Evolutionary conservation across 2,888 invertebrate species (phyloP), one percentile per base, ranked within the genome.

Genomic region (Sipunculus nudus): DNA sequence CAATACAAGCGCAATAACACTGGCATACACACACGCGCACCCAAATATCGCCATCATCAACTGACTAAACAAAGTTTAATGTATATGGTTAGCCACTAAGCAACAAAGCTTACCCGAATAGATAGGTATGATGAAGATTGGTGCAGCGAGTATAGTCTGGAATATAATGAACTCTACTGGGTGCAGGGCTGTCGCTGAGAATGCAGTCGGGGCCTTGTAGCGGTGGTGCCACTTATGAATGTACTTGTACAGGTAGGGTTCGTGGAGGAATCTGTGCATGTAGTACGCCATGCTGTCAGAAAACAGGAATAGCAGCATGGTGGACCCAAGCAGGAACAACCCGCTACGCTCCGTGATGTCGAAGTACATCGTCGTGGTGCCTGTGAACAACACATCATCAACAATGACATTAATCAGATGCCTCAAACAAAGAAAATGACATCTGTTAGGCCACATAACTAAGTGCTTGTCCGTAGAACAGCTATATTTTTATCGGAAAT

Each of bases 221-320:
- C 88, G 89, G 83, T 91, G 91, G 75, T 91, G 91, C 0, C 89
- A 82, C 80, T 91, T 91, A 84, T 91, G 91, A 81, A 91, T 90
- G 73, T 87, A 79, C 77, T 88, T 89, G 86, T 90, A 90, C 40
- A 91, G 79, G 80, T 86, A 89, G 0, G 89, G 90, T 0, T 86
- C 86, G 80, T 91, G 91, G 81, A 89, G 90, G 63, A 89, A 72
- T 0, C 90, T 86, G 76, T 91, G 91, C 19, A 89, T 58, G 58
- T 75, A 77, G 62, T 76, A 78, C 0, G 89, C 90, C 3, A 86
- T 78, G 72, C 89, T 90, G 82, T 91, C 88, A 86, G 87, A 78
- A 69, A 79, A 68, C 41, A 91, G 80, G 74, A 89, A 91, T 19
- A 90, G 82, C 0, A 87, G 79, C 0, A 89, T 88, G 71, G 88